These are phyloP conservation scores for Cryptotermes secundus DNA, from an alignment of 1,140 invertebrate species.

Conservation along the genomic window DNA sequence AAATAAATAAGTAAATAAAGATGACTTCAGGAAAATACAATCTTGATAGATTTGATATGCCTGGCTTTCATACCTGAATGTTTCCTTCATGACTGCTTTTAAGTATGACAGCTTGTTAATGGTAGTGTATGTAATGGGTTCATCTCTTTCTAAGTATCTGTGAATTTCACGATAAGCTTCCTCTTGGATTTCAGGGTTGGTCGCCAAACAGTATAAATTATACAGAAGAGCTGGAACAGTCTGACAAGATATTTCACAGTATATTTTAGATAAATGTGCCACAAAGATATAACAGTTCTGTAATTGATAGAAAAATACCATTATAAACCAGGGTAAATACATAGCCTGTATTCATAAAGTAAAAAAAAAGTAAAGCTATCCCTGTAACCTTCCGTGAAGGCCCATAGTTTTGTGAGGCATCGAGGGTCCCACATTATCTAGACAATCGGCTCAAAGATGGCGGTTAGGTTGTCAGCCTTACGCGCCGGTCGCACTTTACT, in stretches of 20 bases:
- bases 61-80: conserved; percentile 49
- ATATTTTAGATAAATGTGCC: neutral
- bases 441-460: no score
- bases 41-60: no score
- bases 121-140: conserved; percentile 44
- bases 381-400: no score
- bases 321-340: conserved; percentile 10
- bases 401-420: no score
- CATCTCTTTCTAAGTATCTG: conserved; percentile 38
- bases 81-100: conserved; percentile 61
- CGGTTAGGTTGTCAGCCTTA: no score
- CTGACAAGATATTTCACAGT: conserved; percentile 40
- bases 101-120: conserved; percentile 51
- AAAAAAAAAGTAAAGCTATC: neutral
- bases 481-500: no score
- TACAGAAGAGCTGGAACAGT: conserved; percentile 50
- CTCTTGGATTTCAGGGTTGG: conserved; percentile 50
- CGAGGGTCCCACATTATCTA: no score
- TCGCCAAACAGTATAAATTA: conserved; percentile 50
- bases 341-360: neutral
- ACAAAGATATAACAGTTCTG: neutral
- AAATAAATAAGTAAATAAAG: no score
- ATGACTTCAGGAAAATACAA: no score
- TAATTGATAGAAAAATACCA: conserved; percentile 7
- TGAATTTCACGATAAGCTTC: conserved; percentile 51